Conservation (phyloP, 2,888 invertebrate species). For the Ichneumon xanthorius region DNA sequence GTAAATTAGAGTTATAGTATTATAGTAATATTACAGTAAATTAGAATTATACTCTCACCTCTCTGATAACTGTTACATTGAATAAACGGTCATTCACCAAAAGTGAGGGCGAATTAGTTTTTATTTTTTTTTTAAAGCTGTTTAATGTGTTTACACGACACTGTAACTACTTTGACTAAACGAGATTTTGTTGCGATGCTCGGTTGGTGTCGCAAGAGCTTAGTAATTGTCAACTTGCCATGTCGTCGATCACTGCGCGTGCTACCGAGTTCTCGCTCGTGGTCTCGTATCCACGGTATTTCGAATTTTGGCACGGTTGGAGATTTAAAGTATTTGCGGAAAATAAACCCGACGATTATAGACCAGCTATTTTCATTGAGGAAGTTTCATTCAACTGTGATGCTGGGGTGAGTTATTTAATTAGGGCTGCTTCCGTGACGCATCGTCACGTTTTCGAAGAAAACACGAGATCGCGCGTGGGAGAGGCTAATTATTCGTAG, state of each 20-base stretch:
- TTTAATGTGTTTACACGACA: constrained; percentile 15
- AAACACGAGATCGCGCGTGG: not conserved
- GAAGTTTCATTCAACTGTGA: constrained; percentile 63
- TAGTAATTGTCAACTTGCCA: constrained; percentile 58
- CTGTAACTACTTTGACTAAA: constrained; percentile 15
- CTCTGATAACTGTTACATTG: not conserved
- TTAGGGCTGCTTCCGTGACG: constrained; percentile 13
- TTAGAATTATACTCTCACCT: not conserved
- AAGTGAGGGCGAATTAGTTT: not conserved
- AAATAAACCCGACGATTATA: constrained; percentile 52
- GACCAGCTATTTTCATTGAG: constrained; percentile 59
- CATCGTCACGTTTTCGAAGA: constrained; percentile 2
- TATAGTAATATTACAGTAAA: too few relatives aligned
- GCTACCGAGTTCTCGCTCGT: constrained; percentile 23
- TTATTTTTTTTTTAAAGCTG: not conserved
- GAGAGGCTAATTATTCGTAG: not conserved
- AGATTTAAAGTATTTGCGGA: constrained; percentile 44
- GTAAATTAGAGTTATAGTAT: not conserved
- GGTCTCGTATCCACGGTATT: constrained; percentile 38
- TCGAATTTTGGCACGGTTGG: constrained; percentile 57
- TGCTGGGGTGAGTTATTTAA: not conserved
- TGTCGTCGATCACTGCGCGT: constrained; percentile 54
- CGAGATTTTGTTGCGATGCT: constrained; percentile 8
- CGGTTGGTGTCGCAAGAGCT: constrained; percentile 1
- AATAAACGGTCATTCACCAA: not conserved